Conservation (phyloP, 64 coral and sea anemone species). For the Pocillopora verrucosa region DNA sequence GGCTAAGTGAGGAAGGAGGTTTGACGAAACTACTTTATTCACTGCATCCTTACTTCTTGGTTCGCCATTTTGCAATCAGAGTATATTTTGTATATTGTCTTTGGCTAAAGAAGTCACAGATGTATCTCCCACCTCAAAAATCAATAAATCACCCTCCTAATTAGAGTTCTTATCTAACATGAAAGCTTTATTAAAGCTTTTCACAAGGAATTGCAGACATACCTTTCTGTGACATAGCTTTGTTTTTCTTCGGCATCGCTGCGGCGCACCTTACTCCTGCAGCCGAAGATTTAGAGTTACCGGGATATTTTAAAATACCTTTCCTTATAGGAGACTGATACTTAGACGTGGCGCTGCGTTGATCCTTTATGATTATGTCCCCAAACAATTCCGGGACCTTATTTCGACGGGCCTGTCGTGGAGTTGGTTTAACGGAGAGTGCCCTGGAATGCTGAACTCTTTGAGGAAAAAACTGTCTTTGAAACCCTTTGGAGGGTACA, state of each 20-base stretch:
- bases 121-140: too few species aligned
- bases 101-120: too few species aligned
- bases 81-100: too few species aligned
- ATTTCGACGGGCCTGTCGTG: background rate
- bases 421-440: background rate
- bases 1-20: too few species aligned
- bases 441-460: background rate
- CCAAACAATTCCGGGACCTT: constrained; percentile 26
- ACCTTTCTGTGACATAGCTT: background rate
- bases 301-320: constrained; percentile 13
- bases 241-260: constrained; percentile 4
- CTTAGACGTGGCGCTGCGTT: background rate
- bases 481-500: background rate
- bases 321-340: background rate
- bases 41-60: too few species aligned
- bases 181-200: background rate
- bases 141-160: too few species aligned
- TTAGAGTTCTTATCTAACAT: too few species aligned
- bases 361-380: constrained; percentile 16
- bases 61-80: too few species aligned
- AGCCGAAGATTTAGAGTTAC: background rate
- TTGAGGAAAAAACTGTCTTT: background rate
- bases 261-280: background rate
- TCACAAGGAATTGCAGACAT: background rate
- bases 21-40: too few species aligned